Evolutionary conservation across 2,113 vertebrate genomes (phyloP).

Genomic region (Semicossyphus pulcher): DNA sequence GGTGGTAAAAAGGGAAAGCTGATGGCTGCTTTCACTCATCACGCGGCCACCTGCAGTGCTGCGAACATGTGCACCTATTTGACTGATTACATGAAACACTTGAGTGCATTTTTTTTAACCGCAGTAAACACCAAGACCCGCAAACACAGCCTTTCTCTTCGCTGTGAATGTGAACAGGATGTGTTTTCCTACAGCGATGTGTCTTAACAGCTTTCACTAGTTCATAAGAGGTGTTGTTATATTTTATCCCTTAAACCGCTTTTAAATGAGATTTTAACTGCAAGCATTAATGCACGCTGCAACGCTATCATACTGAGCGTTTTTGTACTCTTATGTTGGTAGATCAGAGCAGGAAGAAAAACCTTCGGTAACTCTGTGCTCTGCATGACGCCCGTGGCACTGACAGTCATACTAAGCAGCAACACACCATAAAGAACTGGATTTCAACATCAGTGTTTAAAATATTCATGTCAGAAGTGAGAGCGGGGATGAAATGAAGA

Average conservation of each 20-base stretch:
- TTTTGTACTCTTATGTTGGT: slow-evolving; percentile 26
- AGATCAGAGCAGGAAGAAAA: slow-evolving; percentile 40
- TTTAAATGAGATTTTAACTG: neutral
- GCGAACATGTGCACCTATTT: slow-evolving; percentile 43
- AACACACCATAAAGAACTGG: slow-evolving; percentile 47
- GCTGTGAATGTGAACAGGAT: slow-evolving; percentile 40
- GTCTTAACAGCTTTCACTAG: neutral
- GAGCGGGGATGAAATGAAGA: slow-evolving; percentile 50
- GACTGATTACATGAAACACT: slow-evolving; percentile 37
- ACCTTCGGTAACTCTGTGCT: slow-evolving; percentile 25
- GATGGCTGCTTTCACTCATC: slow-evolving; percentile 50
- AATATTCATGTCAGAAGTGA: slow-evolving; percentile 75
- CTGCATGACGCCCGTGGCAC: slow-evolving; percentile 24
- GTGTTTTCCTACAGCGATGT: neutral
- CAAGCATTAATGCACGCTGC: neutral
- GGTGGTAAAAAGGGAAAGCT: slow-evolving; percentile 62
- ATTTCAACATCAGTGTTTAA: slow-evolving; percentile 66
- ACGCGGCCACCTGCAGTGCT: slow-evolving; percentile 61
- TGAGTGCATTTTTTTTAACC: slow-evolving; percentile 33
- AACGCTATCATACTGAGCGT: neutral
- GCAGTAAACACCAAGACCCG: slow-evolving; percentile 9
- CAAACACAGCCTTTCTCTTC: slow-evolving; percentile 29
- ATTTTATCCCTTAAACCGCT: slow-evolving; percentile 6
- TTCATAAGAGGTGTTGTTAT: neutral
- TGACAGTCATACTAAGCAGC: slow-evolving; percentile 61